A percentile compares a stretch with the other conserved stretches of the same genome.
Evolutionary conservation across 2,888 invertebrate genomes (phyloP).

Genomic region (Seira ritae): DNA sequence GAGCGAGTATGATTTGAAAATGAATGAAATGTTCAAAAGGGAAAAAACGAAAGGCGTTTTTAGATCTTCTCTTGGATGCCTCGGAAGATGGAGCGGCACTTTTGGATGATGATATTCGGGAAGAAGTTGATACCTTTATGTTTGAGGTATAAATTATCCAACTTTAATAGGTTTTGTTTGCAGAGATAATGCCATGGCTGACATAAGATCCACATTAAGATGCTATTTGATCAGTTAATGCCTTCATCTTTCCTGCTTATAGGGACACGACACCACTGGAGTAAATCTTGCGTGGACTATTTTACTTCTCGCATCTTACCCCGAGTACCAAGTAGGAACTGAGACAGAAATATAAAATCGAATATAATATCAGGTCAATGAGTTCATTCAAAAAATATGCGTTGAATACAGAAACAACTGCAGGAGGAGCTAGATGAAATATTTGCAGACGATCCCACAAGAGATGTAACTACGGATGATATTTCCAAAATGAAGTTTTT

Average conservation of each 20-base stretch:
- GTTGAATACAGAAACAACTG: constrained; percentile 19
- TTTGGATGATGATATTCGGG: constrained; percentile 89
- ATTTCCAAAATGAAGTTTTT: constrained; percentile 75
- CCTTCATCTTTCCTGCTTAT: too few species aligned
- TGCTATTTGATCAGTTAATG: too few species aligned
- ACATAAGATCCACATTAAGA: too few species aligned
- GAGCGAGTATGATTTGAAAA: too few species aligned
- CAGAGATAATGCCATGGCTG: too few species aligned
- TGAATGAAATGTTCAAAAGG: neutral
- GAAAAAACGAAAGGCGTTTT: constrained; percentile 76
- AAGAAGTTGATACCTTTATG: constrained; percentile 84
- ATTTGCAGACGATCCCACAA: constrained; percentile 51
- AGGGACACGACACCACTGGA: constrained; percentile 75
- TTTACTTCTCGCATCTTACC: constrained; percentile 58
- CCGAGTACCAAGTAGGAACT: constrained; percentile 62
- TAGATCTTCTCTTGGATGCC: constrained; percentile 79
- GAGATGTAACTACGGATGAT: constrained; percentile 75
- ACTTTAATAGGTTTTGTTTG: too few species aligned
- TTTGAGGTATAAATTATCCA: constrained; percentile 76
- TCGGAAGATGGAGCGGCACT: constrained; percentile 76
- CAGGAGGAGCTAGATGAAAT: constrained; percentile 60
- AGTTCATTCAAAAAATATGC: too few species aligned
- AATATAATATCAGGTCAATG: too few species aligned
- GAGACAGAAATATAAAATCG: too few species aligned
- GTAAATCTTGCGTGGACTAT: constrained; percentile 63